Percentiles rank a stretch among this genome's conserved stretches.
Conservation (phyloP, 2,797 vertebrate genomes). For the Gila robusta region DNA sequence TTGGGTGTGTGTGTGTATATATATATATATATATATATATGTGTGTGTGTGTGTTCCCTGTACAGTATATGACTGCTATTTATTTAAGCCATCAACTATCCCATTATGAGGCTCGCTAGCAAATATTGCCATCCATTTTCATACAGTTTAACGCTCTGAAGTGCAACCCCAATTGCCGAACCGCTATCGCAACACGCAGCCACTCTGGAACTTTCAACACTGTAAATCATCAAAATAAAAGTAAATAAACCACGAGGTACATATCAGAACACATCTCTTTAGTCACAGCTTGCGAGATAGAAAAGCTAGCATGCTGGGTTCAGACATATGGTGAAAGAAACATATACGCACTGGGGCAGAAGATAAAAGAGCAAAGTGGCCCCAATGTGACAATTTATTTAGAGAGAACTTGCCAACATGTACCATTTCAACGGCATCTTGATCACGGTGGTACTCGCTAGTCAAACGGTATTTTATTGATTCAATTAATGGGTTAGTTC, state of each 20-base stretch:
- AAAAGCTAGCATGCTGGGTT: constrained; percentile 43
- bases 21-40: background rate
- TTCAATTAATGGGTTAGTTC: constrained; percentile 4
- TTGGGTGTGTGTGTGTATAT: background rate
- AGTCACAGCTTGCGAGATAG: constrained; percentile 45
- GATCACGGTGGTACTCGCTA: background rate
- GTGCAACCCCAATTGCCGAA: constrained; percentile 25
- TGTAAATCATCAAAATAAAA: constrained; percentile 62
- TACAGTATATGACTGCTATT: constrained; percentile 54
- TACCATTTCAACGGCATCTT: constrained; percentile 38
- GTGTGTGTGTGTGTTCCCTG: background rate
- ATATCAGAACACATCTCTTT: constrained; percentile 53
- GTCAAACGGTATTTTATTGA: constrained; percentile 13
- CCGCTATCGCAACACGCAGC: constrained; percentile 59
- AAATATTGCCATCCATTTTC: constrained; percentile 65
- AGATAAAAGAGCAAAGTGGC: constrained; percentile 4
- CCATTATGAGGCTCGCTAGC: constrained; percentile 61
- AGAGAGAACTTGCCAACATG: constrained; percentile 22
- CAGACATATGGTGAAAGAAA: constrained; percentile 30
- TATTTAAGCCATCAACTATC: constrained; percentile 62
- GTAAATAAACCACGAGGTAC: constrained; percentile 55
- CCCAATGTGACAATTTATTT: constrained; percentile 17
- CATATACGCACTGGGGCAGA: constrained; percentile 18
- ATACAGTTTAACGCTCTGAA: constrained; percentile 61
- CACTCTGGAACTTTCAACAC: constrained; percentile 53